Conservation (phyloP, 2,888 invertebrate species). For the Patella ulyssiponensis region DNA sequence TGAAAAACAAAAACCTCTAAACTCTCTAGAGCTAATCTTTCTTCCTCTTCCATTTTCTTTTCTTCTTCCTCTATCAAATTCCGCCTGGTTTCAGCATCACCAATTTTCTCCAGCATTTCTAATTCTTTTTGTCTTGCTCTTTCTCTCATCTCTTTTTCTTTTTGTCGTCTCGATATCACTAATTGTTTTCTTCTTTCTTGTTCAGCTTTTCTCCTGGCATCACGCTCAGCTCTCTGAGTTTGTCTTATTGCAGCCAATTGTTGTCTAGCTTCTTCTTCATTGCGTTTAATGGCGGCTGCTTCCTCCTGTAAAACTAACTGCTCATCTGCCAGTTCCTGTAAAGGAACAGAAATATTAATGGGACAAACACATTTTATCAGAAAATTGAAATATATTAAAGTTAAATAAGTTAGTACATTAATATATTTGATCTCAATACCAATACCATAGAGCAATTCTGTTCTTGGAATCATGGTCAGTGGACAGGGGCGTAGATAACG, state of each 20-base stretch:
- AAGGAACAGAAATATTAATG: not conserved
- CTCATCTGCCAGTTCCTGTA: slow-evolving; percentile 52
- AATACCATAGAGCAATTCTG: no score
- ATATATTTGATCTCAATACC: no score
- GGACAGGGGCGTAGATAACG: no score
- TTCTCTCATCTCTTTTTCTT: slow-evolving; percentile 56
- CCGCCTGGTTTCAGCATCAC: slow-evolving; percentile 58
- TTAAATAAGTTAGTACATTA: no score
- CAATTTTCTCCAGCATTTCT: slow-evolving; percentile 62
- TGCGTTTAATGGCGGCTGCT: slow-evolving; percentile 56
- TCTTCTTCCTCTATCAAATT: slow-evolving; percentile 56
- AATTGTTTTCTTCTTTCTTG: slow-evolving; percentile 57
- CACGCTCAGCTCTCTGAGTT: slow-evolving; percentile 58
- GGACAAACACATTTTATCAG: not conserved
- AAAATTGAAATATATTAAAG: no score
- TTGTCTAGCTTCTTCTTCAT: slow-evolving; percentile 60
- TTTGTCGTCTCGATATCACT: slow-evolving; percentile 49
- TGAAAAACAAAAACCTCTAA: slow-evolving; percentile 34
- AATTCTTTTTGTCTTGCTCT: slow-evolving; percentile 56
- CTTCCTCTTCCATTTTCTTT: slow-evolving; percentile 53
- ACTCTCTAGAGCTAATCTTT: slow-evolving; percentile 50
- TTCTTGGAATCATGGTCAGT: no score
- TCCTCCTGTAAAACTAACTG: slow-evolving; percentile 54
- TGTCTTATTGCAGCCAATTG: slow-evolving; percentile 52
- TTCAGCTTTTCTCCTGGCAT: slow-evolving; percentile 55